Evolutionary conservation across 2,113 vertebrate species (phyloP).

Genomic region (Felis catus): F.catus_Fca126_mat1.0 CM031424.1:26914501-26915000

Average conservation of each 20-base stretch:
- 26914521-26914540: not conserved
- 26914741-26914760: rapidly evolving
- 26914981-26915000: not conserved
- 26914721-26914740: rapidly evolving
- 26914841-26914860: not conserved
- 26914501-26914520: not conserved
- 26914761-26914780: not conserved
- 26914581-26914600: not conserved
- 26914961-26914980: not conserved
- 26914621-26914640: not conserved
- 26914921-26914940: not conserved
- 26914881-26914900: rapidly evolving
- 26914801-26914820: rapidly evolving
- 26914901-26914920: not conserved
- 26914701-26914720: rapidly evolving
- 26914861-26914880: not conserved
- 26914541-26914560: not conserved
- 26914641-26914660: not conserved
- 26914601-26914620: not conserved
- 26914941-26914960: not conserved
- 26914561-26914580: not conserved
- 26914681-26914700: not conserved
- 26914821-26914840: not conserved
- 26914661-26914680: not conserved
- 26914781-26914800: not conserved